A percentile compares a stretch with the other conserved stretches of the same genome.
These are phyloP conservation scores for Drosophila subsilvestris DNA, from an alignment of 2,888 invertebrate genomes.

Conservation along the genomic window DNA sequence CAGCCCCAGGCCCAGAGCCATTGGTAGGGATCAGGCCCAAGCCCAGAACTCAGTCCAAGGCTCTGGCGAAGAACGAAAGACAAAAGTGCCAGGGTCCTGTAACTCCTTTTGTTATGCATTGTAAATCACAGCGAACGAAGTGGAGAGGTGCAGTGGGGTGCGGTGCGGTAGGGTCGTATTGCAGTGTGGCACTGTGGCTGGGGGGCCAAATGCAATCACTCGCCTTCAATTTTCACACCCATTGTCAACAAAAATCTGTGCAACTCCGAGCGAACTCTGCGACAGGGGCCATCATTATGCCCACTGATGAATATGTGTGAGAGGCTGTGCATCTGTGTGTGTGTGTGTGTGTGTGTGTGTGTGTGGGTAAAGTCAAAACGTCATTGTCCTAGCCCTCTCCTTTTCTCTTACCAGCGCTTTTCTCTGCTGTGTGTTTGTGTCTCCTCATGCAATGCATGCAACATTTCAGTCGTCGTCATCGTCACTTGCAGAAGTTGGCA, in stretches of 20 bases:
- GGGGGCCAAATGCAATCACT: conserved; percentile 73
- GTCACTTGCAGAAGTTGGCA: conserved; percentile 74
- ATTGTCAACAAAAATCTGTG: conserved; percentile 79
- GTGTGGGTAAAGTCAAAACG: conserved; percentile 49
- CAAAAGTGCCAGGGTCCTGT: conserved; percentile 16
- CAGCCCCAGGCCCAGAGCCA: neutral
- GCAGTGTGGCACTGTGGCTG: conserved; percentile 1
- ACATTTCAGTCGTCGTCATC: conserved; percentile 70
- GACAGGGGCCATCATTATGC: conserved; percentile 67
- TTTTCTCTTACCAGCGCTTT: neutral
- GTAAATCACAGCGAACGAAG: conserved; percentile 25
- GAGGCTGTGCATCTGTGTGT: no score
- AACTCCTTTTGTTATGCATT: conserved; percentile 19
- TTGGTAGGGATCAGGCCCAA: neutral
- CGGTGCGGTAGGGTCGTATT: neutral
- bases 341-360: conserved; percentile 8
- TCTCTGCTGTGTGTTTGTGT: neutral
- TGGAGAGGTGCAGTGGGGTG: neutral
- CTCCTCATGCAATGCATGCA: conserved; percentile 46
- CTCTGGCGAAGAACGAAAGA: conserved; percentile 17
- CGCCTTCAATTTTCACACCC: conserved; percentile 79
- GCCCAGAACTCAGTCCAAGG: conserved; percentile 39
- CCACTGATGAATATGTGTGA: conserved; percentile 61
- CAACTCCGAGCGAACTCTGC: conserved; percentile 50
- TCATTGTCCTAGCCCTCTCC: conserved; percentile 59